Base-by-base conservation (phyloP, 2,113 vertebrate species). In the Aphyosemion australe region DNA sequence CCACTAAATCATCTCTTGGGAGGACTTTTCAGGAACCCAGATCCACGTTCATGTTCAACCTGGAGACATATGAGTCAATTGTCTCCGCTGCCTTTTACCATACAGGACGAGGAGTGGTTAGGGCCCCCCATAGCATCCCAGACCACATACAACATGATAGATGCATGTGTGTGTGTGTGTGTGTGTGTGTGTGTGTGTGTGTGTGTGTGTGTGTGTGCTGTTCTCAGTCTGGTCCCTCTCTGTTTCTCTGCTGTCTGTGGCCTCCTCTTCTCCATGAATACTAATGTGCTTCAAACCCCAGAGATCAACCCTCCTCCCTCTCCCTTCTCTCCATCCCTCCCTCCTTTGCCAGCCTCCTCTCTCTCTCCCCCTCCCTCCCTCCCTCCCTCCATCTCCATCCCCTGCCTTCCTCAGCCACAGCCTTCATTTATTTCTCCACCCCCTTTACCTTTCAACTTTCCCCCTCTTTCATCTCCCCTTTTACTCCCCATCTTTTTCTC, bases 201-300 rank as follows among this genome's bases (percentile, higher is more conserved):
- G 74, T 42, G 41, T 42, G 20, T 43, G 42, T 43, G 41, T 43
- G 42, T 43, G 70, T 82, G 59, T 84, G 83, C 65, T 85, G 84
- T 78, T 86, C 84, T 76, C 74, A 84, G 85, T 89, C 89, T 88
- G 82, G 84, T 89, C 87, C 83, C 81, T 88, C 81, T 88, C 81
- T 87, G 87, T 85, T 88, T 89, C 88, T 83, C 87, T 88, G 85
- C 90, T 90, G 90, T 91, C 90, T 91, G 90, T 89, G 90, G 90
- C 86, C 90, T 90, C 90, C 84, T 91, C 90, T 91, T 91, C 88
- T 80, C 82, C 82, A 91, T 91, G 90, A 91, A 91, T 91, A 91
- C 90, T 91, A 91, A 91, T 91, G 90, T 76, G 90, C 84, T 88
- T 90, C 90, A 91, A 91, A 88, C 90, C 90, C 90, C 87, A 88